Evolutionary conservation across 1,140 invertebrate genomes (phyloP).

Genomic region (Camponotus floridanus): DNA sequence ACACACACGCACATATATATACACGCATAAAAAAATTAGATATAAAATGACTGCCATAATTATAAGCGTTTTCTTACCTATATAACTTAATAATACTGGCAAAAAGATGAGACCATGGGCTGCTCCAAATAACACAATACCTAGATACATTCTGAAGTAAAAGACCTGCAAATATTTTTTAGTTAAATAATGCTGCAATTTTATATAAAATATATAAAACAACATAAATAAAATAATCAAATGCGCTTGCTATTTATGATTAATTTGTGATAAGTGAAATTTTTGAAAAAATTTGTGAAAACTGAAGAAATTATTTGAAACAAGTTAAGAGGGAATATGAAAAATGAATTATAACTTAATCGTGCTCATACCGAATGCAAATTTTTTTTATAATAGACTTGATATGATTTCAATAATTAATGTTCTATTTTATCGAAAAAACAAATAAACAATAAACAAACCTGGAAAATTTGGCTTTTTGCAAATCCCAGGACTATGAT

Average conservation of each 20-base stretch:
- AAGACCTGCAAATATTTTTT: slow-evolving; percentile 90
- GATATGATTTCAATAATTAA: background rate
- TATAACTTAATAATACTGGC: slow-evolving; percentile 98
- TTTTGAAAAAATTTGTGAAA: no score
- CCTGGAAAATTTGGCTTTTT: slow-evolving; percentile 98
- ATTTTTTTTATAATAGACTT: background rate
- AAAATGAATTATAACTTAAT: background rate
- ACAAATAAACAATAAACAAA: slow-evolving; percentile 69
- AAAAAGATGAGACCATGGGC: slow-evolving; percentile 98
- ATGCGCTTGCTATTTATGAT: background rate
- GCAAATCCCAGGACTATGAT: slow-evolving; percentile 98
- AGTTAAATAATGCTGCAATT: background rate
- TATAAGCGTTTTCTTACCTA: slow-evolving; percentile 90
- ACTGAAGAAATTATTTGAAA: background rate
- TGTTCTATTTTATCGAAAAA: background rate
- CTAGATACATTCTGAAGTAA: slow-evolving; percentile 99
- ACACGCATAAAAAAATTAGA: background rate
- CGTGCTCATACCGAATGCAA: background rate
- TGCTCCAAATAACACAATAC: slow-evolving; percentile 98
- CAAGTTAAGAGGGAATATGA: background rate
- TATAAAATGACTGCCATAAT: background rate
- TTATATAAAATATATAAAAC: slow-evolving; percentile 2
- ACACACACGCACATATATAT: no score
- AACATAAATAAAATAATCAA: no score
- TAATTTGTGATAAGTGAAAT: background rate